Evolutionary conservation across 2,113 vertebrate species (phyloP), one percentile per base, ranked within the genome.

Genomic region (Muscicapa adusta): DNA sequence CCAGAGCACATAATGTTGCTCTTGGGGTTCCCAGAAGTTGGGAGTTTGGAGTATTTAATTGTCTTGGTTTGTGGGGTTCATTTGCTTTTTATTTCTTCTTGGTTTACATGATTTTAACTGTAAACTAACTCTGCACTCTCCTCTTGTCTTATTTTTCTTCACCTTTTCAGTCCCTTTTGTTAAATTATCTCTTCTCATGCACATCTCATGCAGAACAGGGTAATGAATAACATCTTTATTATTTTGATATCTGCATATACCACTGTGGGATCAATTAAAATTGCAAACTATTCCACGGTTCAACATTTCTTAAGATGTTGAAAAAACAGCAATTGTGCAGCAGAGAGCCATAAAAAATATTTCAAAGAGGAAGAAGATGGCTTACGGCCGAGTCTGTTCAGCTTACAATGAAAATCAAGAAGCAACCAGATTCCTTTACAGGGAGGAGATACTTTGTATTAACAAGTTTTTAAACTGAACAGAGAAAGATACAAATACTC

Each of bases 371-470:
- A 68, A 85, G 33, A 83, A 66, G 47, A 80, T 48, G 43, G 48
- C n/a, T 92, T 91, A 60, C 43, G 92, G 83, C 50, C 1, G 3
- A 71, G 61, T 48, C 75, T 94, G 53, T 72, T 78, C 72, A 74
- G 57, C 36, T 92, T 78, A 84, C 65, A 91, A 38, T 80, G 76
- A 80, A 63, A 58, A 93, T 66, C 45, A 94, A 84, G 88, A 93
- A 56, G 77, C 83, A 78, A 71, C 9, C 14, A 25, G 86, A 93
- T 91, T 92, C 76, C 68, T 93, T 93, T 50, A 77, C 28, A 81
- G 73, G 88, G 83, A 95, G 85, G 86, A 97, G 84, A 53, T 48
- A 51, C 20, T 87, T 88, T 78, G 24, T 65, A 71, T 78, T 77
- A 77, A 66, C 42, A 62, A 93, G 29, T 58, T 86, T 66, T 91